phyloP scores from a whole-genome alignment of 2,888 invertebrate species.

The Trisateles emortualis region DNA sequence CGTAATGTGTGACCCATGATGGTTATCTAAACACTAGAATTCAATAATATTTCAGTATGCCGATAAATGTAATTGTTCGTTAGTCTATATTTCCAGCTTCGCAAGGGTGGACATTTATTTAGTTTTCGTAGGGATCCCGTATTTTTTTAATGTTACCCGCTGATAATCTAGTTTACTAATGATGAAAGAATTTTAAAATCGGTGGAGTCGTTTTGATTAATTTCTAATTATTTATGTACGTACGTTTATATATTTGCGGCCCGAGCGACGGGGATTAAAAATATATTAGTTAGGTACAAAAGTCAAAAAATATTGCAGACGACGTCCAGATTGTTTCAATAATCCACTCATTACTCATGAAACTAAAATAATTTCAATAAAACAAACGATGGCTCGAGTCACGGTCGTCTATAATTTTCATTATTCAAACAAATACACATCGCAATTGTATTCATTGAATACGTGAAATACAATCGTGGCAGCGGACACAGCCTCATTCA shows the following conservation, averaged over 20 bases:
- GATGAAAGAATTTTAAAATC: too few species aligned
- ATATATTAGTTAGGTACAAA: too few species aligned
- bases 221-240: too few species aligned
- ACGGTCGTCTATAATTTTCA: not conserved
- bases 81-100: not conserved
- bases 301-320: too few species aligned
- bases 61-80: not conserved
- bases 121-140: too few species aligned
- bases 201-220: too few species aligned
- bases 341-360: not conserved
- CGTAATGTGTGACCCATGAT: not conserved
- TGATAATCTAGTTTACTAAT: too few species aligned
- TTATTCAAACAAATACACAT: not conserved
- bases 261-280: too few species aligned
- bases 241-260: too few species aligned
- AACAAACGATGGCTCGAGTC: not conserved
- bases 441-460: constrained; percentile 1
- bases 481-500: constrained; percentile 5
- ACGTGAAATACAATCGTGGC: not conserved
- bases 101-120: too few species aligned
- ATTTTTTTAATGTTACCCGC: too few species aligned
- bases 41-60: not conserved
- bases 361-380: not conserved
- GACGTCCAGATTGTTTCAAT: too few species aligned
- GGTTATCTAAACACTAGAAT: not conserved